phyloP scores from a whole-genome alignment of 1,140 invertebrate genomes.

The Drosophila ogumai region DNA sequence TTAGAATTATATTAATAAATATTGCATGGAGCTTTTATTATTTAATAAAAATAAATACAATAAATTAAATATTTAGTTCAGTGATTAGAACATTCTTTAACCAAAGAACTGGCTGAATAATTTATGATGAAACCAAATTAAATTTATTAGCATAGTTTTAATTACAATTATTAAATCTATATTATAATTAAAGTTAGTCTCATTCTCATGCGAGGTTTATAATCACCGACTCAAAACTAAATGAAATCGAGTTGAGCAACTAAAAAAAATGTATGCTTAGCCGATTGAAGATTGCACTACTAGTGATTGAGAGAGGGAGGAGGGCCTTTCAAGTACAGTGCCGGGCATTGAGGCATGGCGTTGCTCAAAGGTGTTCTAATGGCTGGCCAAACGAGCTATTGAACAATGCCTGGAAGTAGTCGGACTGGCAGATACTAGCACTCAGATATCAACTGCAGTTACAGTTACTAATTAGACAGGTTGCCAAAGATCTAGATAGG shows the following conservation, averaged over 20 bases:
- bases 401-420: slow-evolving; percentile 59
- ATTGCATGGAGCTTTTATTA: no score
- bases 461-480: slow-evolving; percentile 52
- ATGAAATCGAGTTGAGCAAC: slow-evolving; percentile 39
- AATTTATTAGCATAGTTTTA: background rate
- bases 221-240: slow-evolving; percentile 40
- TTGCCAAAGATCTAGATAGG: slow-evolving; percentile 55
- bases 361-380: slow-evolving; percentile 80
- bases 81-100: background rate
- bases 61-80: background rate
- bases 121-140: background rate
- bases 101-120: background rate
- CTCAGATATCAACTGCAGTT: slow-evolving; percentile 36
- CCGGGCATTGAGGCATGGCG: slow-evolving; percentile 61
- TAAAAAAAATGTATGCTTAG: slow-evolving; percentile 17
- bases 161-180: background rate
- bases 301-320: background rate
- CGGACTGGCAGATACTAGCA: slow-evolving; percentile 20
- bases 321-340: slow-evolving; percentile 18
- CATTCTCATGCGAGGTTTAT: slow-evolving; percentile 50
- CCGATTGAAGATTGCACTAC: slow-evolving; percentile 52
- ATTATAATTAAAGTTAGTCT: slow-evolving; percentile 9
- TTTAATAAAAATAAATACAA: no score
- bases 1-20: background rate
- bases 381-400: slow-evolving; percentile 70